Conservation (phyloP, 2,888 invertebrate genomes). For the Platynereis dumerilii region DNA sequence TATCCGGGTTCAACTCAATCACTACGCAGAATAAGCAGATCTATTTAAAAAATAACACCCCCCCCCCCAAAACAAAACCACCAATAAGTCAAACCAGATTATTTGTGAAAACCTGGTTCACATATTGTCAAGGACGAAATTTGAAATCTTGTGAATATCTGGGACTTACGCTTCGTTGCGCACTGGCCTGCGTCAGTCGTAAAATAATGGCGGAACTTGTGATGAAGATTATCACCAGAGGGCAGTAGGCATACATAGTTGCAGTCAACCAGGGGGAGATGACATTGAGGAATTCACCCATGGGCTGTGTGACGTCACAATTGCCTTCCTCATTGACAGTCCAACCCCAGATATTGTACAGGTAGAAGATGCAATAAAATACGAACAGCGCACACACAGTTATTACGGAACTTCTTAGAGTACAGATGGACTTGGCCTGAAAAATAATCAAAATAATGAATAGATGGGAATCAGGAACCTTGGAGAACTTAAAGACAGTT, state of each 20-base stretch:
- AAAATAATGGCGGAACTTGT: slow-evolving; percentile 20
- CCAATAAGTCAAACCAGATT: too few species aligned
- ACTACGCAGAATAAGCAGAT: too few species aligned
- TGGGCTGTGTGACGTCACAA: slow-evolving; percentile 9
- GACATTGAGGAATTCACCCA: slow-evolving; percentile 14
- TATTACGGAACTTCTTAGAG: slow-evolving; percentile 8
- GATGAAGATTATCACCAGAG: slow-evolving; percentile 19
- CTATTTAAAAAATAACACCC: too few species aligned
- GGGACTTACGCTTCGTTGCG: too few species aligned
- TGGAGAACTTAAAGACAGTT: too few species aligned
- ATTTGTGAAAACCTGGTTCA: too few species aligned
- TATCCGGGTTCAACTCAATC: too few species aligned
- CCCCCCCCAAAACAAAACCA: too few species aligned
- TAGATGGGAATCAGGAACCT: too few species aligned
- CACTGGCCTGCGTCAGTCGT: slow-evolving; percentile 4
- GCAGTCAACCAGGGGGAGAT: slow-evolving; percentile 27
- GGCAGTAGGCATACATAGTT: slow-evolving; percentile 26
- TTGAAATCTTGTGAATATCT: too few species aligned
- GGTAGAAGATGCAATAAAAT: slow-evolving; percentile 13
- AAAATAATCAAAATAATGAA: too few species aligned
- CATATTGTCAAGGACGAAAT: too few species aligned
- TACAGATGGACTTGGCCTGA: slow-evolving; percentile 18
- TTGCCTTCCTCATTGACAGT: slow-evolving; percentile 6
- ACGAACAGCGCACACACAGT: slow-evolving; percentile 1
- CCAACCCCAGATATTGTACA: slow-evolving; percentile 26